Conservation (phyloP, 2,888 invertebrate genomes). For the Apotomis turbidana region DNA sequence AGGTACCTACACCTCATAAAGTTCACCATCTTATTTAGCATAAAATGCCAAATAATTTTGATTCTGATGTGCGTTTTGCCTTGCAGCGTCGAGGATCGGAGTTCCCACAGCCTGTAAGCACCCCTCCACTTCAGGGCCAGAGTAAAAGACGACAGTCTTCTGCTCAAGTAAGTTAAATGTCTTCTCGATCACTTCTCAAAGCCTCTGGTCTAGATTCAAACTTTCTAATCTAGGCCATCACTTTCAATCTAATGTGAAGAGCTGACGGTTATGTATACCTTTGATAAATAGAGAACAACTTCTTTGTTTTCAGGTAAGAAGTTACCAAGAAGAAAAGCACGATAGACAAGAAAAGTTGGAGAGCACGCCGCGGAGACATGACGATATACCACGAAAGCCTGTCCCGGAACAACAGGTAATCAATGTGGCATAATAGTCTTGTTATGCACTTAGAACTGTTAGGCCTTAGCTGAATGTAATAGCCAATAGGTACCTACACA, state of each 20-base stretch:
- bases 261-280: background rate
- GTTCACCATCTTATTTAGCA: background rate
- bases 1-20: slow-evolving; percentile 59
- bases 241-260: background rate
- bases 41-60: background rate
- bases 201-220: no score
- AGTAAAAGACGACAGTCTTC: slow-evolving; percentile 73
- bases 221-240: no score
- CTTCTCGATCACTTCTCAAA: no score
- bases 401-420: slow-evolving; percentile 46
- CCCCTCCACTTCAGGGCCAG: slow-evolving; percentile 70
- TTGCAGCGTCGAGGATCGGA: slow-evolving; percentile 78
- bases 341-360: slow-evolving; percentile 57
- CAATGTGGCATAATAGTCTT: background rate
- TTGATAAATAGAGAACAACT: background rate
- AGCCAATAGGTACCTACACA: no score
- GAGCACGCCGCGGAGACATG: slow-evolving; percentile 51
- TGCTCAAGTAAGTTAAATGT: slow-evolving; percentile 61
- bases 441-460: no score
- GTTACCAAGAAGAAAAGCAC: slow-evolving; percentile 65
- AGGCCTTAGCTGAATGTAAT: no score
- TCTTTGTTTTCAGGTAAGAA: slow-evolving; percentile 60
- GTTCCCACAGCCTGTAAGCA: slow-evolving; percentile 76
- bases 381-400: slow-evolving; percentile 40
- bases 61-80: slow-evolving; percentile 8